phyloP scores from a whole-genome alignment of 2,797 vertebrate species.

The Leuciscus waleckii region DNA sequence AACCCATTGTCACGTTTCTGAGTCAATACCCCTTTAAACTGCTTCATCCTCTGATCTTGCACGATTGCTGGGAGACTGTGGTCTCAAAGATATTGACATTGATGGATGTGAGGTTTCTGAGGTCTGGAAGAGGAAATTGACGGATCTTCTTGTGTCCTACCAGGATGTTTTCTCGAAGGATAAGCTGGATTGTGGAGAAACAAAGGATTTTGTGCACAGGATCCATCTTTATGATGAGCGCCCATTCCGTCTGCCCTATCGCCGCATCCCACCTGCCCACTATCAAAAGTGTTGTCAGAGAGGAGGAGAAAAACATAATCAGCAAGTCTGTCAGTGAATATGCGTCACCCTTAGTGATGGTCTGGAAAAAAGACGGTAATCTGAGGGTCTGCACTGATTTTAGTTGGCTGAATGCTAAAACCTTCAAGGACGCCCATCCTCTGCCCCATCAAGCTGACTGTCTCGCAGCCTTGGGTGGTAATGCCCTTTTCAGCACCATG shows the following conservation, averaged over 20 bases:
- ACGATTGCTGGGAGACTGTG: neutral
- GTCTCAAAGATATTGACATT: too few relatives aligned
- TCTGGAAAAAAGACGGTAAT: conserved; percentile 9
- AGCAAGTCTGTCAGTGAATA: conserved; percentile 32
- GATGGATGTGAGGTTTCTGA: too few relatives aligned
- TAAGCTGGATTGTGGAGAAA: too few relatives aligned
- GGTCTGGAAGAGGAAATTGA: too few relatives aligned
- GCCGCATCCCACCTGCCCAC: too few relatives aligned
- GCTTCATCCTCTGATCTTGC: rapidly evolving
- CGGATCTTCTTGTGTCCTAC: too few relatives aligned
- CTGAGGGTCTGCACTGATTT: neutral
- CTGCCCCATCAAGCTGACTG: neutral
- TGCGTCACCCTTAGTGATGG: conserved; percentile 15
- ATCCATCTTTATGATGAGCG: too few relatives aligned
- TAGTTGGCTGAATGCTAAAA: neutral
- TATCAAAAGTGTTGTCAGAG: too few relatives aligned
- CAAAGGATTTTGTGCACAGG: neutral
- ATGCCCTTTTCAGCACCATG: neutral
- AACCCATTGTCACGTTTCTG: too few relatives aligned
- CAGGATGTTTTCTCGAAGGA: too few relatives aligned
- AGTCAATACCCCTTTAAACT: too few relatives aligned
- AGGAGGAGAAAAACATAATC: conserved; percentile 32
- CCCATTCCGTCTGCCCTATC: too few relatives aligned
- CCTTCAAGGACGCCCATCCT: neutral
- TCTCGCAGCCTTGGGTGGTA: neutral